Evolutionary conservation across 2,888 invertebrate species (phyloP), one percentile per base, ranked within the genome.

Genomic region (Apotomis capreana): DNA sequence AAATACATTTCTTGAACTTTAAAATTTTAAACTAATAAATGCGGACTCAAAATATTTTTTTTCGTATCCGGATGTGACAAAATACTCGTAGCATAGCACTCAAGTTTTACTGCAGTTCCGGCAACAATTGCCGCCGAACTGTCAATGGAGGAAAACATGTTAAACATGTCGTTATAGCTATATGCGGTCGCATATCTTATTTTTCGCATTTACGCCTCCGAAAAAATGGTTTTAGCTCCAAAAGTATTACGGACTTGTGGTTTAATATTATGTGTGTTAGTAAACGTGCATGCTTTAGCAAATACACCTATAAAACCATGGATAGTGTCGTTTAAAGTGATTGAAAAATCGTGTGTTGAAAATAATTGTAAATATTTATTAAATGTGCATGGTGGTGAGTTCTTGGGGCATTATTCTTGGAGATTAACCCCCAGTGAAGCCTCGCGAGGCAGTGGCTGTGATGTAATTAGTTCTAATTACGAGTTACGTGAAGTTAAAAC

Each of bases 231-330:
- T 82, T 78, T 81, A 83, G 80, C 84, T 79, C 77, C 77, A 63
- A 87, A 81, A 82, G 80, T 88, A 79, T 81, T 90, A 80, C 93
- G 93, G 93, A 93, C 93, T 93, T 92, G 92, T 91, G 87, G 91
- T 80, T 86, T 91, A 89, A 78, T 89, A 70, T 75, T 89, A 69
- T 87, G 78, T 78, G 79, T 91, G 76, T 78, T 88, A 79, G 81
- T 87, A 75, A 78, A 85, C 78, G 87, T 88, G 82, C 76, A 80
- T 75, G 84, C 83, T 65, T 75, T 80, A 54, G 80, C 78, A 69
- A 79, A 83, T 75, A 79, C 78, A 68, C 65, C 72, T 69, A 76
- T 79, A 37, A 83, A 84, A 81, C 84, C 86, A 77, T 83, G 84
- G 84, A 85, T 90, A 86, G 81, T 82, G 75, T 86, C 87, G 73